Base-by-base conservation (phyloP, 2,113 vertebrate species). In the Cygnus buccinator region DNA sequence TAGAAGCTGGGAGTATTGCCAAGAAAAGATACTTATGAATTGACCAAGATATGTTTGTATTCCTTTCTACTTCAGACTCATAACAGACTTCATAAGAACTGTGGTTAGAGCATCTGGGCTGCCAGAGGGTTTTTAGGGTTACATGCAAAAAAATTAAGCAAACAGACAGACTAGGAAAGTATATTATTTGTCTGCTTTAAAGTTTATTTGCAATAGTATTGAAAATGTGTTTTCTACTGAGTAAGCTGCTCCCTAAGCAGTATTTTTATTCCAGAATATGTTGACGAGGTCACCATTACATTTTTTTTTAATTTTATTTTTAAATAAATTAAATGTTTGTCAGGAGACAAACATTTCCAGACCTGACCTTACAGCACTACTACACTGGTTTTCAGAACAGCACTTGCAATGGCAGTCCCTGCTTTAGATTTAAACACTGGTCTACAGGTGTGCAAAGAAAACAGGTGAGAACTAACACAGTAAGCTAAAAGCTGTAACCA, bases 11-110 rank as follows among this genome's bases (percentile, higher is more conserved):
- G 72, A 94, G 29, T 21, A 55, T 19, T 87, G 95, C 96, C 97
- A 97, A 93, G 37, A 54, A 91, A 89, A 93, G 86, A 92, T 52
- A 65, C 89, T 97, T 96, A 96, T 59, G 91, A 90, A 97, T 72
- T 92, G 92, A 93, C 84, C 48, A 82, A 84, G 66, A 82, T 66
- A 88, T 90, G 79, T 96, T 82, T 93, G 88, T 22, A 89, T 55
- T 74, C 61, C 80, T 85, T 95, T 96, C 95, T 97, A 95, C 95
- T 97, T 93, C 92, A 98, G 96, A 97, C 92, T 97, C 96, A 94
- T 94, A 95, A 95, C 76, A 97, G 95, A 96, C 95, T 97, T 98
- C 85, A 55, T 87, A 96, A 97, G 96, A 94, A 94, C 55, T 97
- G 97, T 48, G 96, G 97, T 97, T 95, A 95, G 95, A 59, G 57